These are phyloP conservation scores for Serilophus lunatus DNA, from an alignment of 2,113 vertebrate species.

Conservation along the genomic window DNA sequence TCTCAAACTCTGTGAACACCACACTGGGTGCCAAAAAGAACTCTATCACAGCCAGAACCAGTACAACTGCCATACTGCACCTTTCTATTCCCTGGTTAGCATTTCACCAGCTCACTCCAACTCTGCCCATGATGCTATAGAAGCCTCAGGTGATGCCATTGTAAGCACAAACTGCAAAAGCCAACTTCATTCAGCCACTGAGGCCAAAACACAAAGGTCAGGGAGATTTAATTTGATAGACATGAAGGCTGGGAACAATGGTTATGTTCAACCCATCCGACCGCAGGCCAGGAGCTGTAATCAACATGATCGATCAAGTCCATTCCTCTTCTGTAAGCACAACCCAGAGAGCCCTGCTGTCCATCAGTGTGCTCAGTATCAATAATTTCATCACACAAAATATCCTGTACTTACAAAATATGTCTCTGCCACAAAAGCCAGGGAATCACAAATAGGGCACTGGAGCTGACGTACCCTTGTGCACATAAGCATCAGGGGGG, in stretches of 20 bases:
- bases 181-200: not conserved
- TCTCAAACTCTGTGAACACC: not conserved
- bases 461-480: not conserved
- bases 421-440: not conserved
- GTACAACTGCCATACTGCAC: not conserved
- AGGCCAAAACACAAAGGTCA: not conserved
- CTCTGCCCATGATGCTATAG: not conserved
- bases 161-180: not conserved
- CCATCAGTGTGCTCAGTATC: not conserved
- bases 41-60: not conserved
- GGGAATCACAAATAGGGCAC: not conserved
- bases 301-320: not conserved
- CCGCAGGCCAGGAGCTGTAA: not conserved
- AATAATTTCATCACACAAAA: not conserved
- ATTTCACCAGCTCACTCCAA: not conserved
- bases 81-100: not conserved
- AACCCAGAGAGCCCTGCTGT: not conserved
- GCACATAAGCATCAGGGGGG: accelerated
- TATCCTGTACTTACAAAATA: not conserved
- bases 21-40: not conserved
- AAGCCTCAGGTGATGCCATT: not conserved
- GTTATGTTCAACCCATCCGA: not conserved
- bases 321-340: not conserved
- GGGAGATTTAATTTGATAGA: not conserved
- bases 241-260: not conserved